Evolutionary conservation across 2,113 vertebrate species (phyloP).

Genomic region (Morone saxatilis): DNA sequence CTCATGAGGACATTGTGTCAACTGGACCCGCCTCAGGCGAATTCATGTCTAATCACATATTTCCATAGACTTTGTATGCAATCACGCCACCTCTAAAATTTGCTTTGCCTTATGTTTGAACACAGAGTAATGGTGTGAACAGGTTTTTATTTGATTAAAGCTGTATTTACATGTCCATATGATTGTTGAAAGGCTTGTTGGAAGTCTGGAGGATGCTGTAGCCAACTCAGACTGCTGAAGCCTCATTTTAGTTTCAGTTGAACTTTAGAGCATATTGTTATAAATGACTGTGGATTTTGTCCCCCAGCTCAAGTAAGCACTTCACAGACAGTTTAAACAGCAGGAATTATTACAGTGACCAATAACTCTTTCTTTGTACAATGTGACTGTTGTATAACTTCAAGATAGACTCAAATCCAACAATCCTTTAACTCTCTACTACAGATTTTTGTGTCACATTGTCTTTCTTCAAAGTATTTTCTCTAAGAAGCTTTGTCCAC

Average conservation of each 20-base stretch:
- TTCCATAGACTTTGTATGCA: too few relatives aligned
- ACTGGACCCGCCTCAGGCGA: too few relatives aligned
- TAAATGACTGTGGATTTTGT: not conserved
- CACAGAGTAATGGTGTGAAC: too few relatives aligned
- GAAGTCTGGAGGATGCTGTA: not conserved
- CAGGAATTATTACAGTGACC: not conserved
- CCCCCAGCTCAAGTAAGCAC: not conserved
- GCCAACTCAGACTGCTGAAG: not conserved
- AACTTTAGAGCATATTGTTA: not conserved
- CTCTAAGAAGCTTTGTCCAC: conserved; percentile 10
- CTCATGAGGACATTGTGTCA: too few relatives aligned
- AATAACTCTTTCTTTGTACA: not conserved
- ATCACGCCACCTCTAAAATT: too few relatives aligned
- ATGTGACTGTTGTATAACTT: not conserved
- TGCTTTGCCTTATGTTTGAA: too few relatives aligned
- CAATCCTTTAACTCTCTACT: too few relatives aligned
- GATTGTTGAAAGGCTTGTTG: not conserved
- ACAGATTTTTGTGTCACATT: not conserved
- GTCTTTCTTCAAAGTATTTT: not conserved
- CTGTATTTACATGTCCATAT: not conserved
- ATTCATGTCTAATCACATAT: too few relatives aligned
- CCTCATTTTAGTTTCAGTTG: not conserved
- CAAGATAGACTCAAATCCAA: not conserved
- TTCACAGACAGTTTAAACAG: not conserved
- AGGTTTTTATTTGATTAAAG: too few relatives aligned